Evolutionary conservation across 2,113 vertebrate species (phyloP), one percentile per base, ranked within the genome.

Genomic region (Pithys albifrons): DNA sequence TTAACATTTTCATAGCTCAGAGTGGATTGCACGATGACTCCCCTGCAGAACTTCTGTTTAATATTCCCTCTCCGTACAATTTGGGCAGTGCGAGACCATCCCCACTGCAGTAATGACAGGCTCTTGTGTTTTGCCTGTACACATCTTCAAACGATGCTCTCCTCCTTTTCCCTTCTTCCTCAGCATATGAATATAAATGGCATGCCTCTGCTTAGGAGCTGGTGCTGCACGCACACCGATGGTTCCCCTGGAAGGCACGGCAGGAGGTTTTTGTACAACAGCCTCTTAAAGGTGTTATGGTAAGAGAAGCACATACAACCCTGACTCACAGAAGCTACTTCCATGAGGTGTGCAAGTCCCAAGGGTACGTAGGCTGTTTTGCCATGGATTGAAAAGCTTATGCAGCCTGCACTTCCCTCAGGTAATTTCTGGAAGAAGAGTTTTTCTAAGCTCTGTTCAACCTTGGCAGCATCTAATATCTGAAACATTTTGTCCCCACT

Each of bases 1-100:
- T 19, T 48, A 85, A 77, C 0, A 2, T 61, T 84, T 75, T 45
- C 65, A 48, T 6, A 75, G 73, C 75, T 72, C 79, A 64, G 49
- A 83, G 73, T 12, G 24, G n/a, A 67, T 13, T 46, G 39, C 48
- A 58, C 1, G 31, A 78, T 14, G 43, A 55, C 33, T 80, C 48
- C 48, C 39, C 71, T 67, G 55, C 24, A 79, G 84, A 73, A 88
- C 14, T 46, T 51, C 43, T 89, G 33, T 55, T 90, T 85, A 79
- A 33, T 27, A 77, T n/a, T 66, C 29, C 39, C 18, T 12, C 6
- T 49, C 25, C 3, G 41, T 23, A 54, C 48, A 67, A 46, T 11
- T 23, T 0, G 1, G 48, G 51, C 70, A 78, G 57, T 0, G 2
- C 0, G 2, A 59, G 35, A 90, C 35, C 67, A 57, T 31, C 2